Evolutionary conservation across 2,797 vertebrate genomes (phyloP).

Genomic region (Antennarius maculatus): DNA sequence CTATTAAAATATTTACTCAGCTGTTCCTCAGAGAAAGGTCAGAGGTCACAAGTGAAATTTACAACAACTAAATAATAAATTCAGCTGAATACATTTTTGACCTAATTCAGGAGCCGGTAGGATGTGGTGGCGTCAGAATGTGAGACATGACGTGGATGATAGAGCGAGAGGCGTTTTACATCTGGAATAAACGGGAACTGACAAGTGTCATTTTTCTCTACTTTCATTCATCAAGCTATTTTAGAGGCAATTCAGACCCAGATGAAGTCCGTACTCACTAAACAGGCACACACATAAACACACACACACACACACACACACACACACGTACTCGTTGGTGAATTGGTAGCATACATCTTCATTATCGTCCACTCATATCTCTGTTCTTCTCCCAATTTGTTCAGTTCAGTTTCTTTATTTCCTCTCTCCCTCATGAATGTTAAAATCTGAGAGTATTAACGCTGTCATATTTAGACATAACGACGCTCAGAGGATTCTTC

Average conservation of each 20-base stretch:
- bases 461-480: slow-evolving; percentile 64
- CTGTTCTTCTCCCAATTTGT: slow-evolving; percentile 45
- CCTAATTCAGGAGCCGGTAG: slow-evolving; percentile 45
- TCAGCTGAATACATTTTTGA: slow-evolving; percentile 7
- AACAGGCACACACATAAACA: slow-evolving; percentile 14
- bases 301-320: slow-evolving; percentile 29
- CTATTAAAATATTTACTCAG: slow-evolving; percentile 34
- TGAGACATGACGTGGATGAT: slow-evolving; percentile 55
- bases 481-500: slow-evolving; percentile 57
- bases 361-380: slow-evolving; percentile 70
- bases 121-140: slow-evolving; percentile 48
- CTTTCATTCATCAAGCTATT: slow-evolving; percentile 63
- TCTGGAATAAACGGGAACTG: slow-evolving; percentile 64
- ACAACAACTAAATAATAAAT: background rate
- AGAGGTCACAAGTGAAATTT: slow-evolving; percentile 20
- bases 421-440: slow-evolving; percentile 57
- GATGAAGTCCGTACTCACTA: slow-evolving; percentile 43
- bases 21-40: slow-evolving; percentile 43
- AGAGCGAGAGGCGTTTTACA: slow-evolving; percentile 58
- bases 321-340: slow-evolving; percentile 25
- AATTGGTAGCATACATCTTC: slow-evolving; percentile 73
- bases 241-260: slow-evolving; percentile 61
- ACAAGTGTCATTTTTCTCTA: slow-evolving; percentile 57
- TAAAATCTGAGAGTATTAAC: slow-evolving; percentile 55
- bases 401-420: slow-evolving; percentile 53